Conservation (phyloP, 2,888 invertebrate genomes). For the Chrysolina oricalcia region DNA sequence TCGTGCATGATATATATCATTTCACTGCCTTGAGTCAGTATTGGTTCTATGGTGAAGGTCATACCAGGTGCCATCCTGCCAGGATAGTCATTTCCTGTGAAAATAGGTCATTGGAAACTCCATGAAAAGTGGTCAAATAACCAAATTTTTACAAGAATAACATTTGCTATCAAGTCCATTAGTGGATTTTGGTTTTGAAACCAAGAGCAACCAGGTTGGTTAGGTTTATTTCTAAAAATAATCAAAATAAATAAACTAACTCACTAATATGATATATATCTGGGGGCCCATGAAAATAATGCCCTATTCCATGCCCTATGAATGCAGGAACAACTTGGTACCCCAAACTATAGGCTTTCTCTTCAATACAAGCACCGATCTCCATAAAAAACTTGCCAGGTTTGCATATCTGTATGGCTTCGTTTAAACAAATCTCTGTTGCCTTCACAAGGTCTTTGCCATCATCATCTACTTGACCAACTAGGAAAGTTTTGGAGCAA, state of each 20-base stretch:
- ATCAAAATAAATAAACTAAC: slow-evolving; percentile 51
- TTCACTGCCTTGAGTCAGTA: slow-evolving; percentile 83
- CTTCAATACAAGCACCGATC: slow-evolving; percentile 80
- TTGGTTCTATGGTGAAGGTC: slow-evolving; percentile 96
- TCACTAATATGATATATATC: slow-evolving; percentile 90
- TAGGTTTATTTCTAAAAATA: no score
- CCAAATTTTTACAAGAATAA: not conserved
- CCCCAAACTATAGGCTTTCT: slow-evolving; percentile 77
- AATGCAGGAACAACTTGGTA: slow-evolving; percentile 85
- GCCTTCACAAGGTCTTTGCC: slow-evolving; percentile 81
- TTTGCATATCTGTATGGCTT: slow-evolving; percentile 77
- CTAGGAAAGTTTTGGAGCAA: slow-evolving; percentile 88
- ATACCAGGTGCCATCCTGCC: slow-evolving; percentile 90
- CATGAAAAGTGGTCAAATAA: no score
- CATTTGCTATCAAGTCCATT: no score
- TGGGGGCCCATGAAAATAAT: slow-evolving; percentile 94
- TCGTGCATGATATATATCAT: slow-evolving; percentile 84
- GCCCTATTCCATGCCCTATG: slow-evolving; percentile 94
- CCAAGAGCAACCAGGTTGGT: no score
- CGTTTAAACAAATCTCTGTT: slow-evolving; percentile 81
- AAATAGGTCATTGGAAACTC: not conserved
- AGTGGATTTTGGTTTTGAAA: no score
- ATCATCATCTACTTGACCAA: slow-evolving; percentile 87
- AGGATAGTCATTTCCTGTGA: slow-evolving; percentile 77
- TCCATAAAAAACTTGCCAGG: slow-evolving; percentile 76